Evolutionary conservation across 2,113 vertebrate genomes (phyloP), one percentile per base, ranked within the genome.

Genomic region (Megaceryle maxima): DNA sequence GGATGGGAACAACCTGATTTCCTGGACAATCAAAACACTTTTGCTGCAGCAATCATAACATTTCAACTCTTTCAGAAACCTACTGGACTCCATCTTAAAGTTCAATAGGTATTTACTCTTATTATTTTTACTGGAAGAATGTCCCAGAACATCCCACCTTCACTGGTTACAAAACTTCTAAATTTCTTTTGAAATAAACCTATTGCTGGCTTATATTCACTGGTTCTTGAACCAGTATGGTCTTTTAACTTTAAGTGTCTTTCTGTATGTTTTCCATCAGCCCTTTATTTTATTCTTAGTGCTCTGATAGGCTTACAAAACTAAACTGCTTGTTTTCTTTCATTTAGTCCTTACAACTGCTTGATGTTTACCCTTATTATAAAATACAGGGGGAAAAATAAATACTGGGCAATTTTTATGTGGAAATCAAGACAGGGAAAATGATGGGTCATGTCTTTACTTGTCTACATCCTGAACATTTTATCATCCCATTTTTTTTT

Each of bases 31-130:
- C 1, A 51, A 59, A 74, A 35, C 0, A 0, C 25, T 51, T 79
- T 67, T 85, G 10, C 19, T 63, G 31, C n/a, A 78, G 10, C 2
- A 14, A 44, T 70, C n/a, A 37, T 35, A 64, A 53, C 6, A 16
- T 53, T 76, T 89, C 12, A 63, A 16, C 11, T 53, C 17, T 69
- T 57, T 64, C 62, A 63, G 51, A 84, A 74, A 31, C 18, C 10
- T 74, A 15, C 8, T 41, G 14, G 6, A 3, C 5, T 92, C 11
- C 6, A 6, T 22, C 31, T 81, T 57, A 62, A 64, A 48, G 2
- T 3, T 2, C 1, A 1, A 79, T 41, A 24, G 15, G 15, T 83
- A 78, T 5, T 76, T 22, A 39, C 1, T 10, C 1, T 31, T 41
- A 8, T 5, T 64, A 8, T 53, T 81, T 84, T 75, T 87, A 37